These are phyloP conservation scores for Diadema setosum DNA, from an alignment of 35 echinoderm and acorn worm genomes.

Conservation along the genomic window DNA sequence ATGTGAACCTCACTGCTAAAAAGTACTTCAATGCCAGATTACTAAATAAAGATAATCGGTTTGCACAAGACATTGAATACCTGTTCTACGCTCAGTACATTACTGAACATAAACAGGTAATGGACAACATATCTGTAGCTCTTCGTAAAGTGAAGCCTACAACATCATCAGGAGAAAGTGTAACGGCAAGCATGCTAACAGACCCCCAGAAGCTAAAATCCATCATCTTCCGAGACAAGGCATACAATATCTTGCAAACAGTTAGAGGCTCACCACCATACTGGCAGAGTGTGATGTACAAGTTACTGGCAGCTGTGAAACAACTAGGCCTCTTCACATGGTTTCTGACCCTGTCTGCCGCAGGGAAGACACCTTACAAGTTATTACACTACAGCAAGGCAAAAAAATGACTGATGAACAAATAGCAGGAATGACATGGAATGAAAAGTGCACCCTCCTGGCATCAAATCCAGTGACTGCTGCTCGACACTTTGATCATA, in stretches of 20 bases:
- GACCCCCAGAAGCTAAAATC: neutral
- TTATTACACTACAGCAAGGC: constrained; percentile 22
- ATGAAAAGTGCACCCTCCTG: constrained; percentile 14
- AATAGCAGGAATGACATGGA: neutral
- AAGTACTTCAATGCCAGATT: neutral
- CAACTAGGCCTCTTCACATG: constrained; percentile 60
- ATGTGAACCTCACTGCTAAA: neutral
- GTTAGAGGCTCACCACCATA: constrained; percentile 12
- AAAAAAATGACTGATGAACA: neutral
- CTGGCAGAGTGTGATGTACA: constrained; percentile 25
- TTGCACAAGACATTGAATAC: neutral
- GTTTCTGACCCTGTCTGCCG: constrained; percentile 63
- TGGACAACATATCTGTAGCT: neutral
- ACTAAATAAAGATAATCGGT: neutral
- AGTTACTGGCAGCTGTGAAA: constrained; percentile 25
- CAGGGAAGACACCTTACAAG: constrained; percentile 50
- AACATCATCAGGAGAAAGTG: neutral
- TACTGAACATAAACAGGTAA: neutral
- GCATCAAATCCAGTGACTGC: constrained; percentile 60
- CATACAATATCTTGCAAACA: constrained; percentile 18
- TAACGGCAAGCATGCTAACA: neutral
- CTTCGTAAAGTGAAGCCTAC: neutral
- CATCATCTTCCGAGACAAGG: constrained; percentile 8
- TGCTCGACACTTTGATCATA: constrained; percentile 61
- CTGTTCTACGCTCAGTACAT: neutral